Percentiles rank a stretch among this genome's conserved stretches.
Conservation (phyloP, 2,113 vertebrate species). For the Triplophysa dalaica region DNA sequence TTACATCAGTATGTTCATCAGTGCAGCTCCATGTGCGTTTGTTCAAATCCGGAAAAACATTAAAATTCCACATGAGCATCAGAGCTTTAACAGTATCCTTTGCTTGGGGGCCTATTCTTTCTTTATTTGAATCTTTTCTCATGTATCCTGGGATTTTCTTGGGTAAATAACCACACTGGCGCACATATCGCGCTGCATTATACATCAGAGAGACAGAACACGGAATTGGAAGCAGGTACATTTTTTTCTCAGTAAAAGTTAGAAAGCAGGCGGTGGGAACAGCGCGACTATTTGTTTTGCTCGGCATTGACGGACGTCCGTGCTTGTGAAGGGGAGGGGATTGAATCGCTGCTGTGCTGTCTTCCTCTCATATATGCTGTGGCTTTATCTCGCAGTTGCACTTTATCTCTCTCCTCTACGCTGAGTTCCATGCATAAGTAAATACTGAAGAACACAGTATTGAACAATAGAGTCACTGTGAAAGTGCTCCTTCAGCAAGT, state of each 20-base stretch:
- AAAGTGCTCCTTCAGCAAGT: conserved; percentile 41
- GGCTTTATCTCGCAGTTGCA: conserved; percentile 55
- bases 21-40: neutral
- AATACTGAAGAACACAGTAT: conserved; percentile 28
- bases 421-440: conserved; percentile 23
- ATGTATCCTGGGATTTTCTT: conserved; percentile 57
- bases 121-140: conserved; percentile 32
- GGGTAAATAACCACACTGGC: conserved; percentile 55
- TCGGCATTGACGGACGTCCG: conserved; percentile 41
- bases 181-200: conserved; percentile 41
- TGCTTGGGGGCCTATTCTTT: conserved; percentile 9
- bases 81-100: neutral
- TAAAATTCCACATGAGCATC: conserved; percentile 15
- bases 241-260: conserved; percentile 66
- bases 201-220: conserved; percentile 48
- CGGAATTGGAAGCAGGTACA: conserved; percentile 36
- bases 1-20: neutral
- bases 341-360: conserved; percentile 40
- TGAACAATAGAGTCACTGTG: conserved; percentile 22
- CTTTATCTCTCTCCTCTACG: conserved; percentile 22
- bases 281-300: conserved; percentile 44
- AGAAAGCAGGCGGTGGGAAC: conserved; percentile 46
- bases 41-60: conserved; percentile 12
- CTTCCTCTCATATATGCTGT: conserved; percentile 48
- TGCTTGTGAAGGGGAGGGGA: conserved; percentile 47